Evolutionary conservation across 2,113 vertebrate genomes (phyloP).

Genomic region (Pogona vitticeps): DNA sequence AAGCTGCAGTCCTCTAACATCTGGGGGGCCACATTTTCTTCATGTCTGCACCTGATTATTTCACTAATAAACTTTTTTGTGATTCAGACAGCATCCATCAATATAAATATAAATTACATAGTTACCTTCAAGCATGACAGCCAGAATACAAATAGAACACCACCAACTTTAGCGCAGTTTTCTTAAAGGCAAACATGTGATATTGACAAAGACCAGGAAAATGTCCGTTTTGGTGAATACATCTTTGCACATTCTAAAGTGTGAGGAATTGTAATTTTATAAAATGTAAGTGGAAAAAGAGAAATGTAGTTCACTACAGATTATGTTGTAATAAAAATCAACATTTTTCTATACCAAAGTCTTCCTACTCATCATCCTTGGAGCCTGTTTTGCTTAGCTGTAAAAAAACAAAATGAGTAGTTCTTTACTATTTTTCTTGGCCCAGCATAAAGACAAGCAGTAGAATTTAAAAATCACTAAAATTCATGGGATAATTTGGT

Average conservation of each 20-base stretch:
- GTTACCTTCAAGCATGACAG: conserved; percentile 26
- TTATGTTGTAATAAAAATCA: conserved; percentile 64
- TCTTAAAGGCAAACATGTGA: conserved; percentile 74
- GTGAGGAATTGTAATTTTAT: conserved; percentile 67
- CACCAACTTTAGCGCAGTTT: conserved; percentile 51
- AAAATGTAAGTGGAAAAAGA: conserved; percentile 68
- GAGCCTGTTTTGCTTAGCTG: conserved; percentile 96
- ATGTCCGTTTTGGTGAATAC: conserved; percentile 54
- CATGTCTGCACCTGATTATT: conserved; percentile 24
- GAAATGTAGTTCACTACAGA: conserved; percentile 62
- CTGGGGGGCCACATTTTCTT: not conserved
- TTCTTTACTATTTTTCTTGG: conserved; percentile 36
- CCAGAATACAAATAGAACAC: conserved; percentile 38
- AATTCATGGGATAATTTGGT: not conserved
- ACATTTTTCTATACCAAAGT: conserved; percentile 59
- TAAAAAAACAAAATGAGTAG: conserved; percentile 68
- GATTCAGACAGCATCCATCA: conserved; percentile 52
- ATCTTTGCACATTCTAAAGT: conserved; percentile 37
- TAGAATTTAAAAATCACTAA: not conserved
- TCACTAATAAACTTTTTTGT: conserved; percentile 56
- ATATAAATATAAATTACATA: conserved; percentile 62
- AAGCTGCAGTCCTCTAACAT: not conserved
- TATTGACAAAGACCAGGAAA: conserved; percentile 48
- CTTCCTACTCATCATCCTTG: conserved; percentile 87
- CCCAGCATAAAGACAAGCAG: not conserved